These are phyloP conservation scores for Tachysurus vachellii DNA, from an alignment of 2,113 vertebrate genomes.

Conservation along the genomic window DNA sequence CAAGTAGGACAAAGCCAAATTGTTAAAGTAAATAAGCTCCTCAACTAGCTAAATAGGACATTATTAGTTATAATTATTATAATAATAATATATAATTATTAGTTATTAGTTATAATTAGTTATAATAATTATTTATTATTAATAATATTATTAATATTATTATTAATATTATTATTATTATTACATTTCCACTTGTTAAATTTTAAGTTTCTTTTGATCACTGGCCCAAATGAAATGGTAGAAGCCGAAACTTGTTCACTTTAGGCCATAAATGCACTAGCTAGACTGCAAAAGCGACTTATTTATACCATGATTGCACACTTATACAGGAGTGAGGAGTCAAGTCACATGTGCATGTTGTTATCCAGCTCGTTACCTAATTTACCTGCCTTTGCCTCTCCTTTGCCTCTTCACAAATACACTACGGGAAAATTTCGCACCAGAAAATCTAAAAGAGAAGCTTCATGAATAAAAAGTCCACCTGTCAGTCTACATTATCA, in stretches of 20 bases:
- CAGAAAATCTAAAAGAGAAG: background rate
- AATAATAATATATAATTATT: too few relatives aligned
- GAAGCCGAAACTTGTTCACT: background rate
- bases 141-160: too few relatives aligned
- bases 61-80: too few relatives aligned
- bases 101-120: too few relatives aligned
- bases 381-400: background rate
- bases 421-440: background rate
- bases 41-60: background rate
- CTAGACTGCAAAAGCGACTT: background rate
- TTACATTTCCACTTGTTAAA: background rate
- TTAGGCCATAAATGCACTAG: background rate
- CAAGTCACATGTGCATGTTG: background rate
- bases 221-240: background rate
- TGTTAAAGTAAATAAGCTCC: background rate
- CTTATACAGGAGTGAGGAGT: background rate
- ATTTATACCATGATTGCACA: background rate
- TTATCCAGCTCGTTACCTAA: background rate
- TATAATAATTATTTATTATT: too few relatives aligned
- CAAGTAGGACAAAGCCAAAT: background rate
- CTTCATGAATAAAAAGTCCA: background rate
- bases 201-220: too few relatives aligned
- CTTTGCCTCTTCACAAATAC: background rate
- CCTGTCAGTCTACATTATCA: background rate
- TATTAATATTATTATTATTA: too few relatives aligned